These are phyloP conservation scores for Callinectes sapidus DNA, from an alignment of 2,888 invertebrate genomes.

Conservation along the genomic window DNA sequence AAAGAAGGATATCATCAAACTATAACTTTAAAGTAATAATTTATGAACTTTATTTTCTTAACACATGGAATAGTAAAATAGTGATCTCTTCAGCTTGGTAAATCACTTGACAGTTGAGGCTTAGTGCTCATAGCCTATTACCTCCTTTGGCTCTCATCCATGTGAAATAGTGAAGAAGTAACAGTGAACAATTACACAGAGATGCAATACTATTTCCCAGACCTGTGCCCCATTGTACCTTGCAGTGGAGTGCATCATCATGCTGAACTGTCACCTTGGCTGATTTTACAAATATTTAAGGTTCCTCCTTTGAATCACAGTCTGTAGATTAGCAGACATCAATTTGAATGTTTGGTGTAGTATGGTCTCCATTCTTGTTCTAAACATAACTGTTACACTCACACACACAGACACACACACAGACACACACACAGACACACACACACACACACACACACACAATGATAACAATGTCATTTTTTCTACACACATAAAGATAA, in stretches of 20 bases:
- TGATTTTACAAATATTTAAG: background rate
- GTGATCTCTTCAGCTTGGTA: background rate
- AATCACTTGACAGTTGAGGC: background rate
- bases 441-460: background rate
- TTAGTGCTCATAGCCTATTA: background rate
- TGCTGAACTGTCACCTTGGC: background rate
- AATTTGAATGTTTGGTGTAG: background rate
- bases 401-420: slow-evolving; percentile 16
- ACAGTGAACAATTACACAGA: background rate
- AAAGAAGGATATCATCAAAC: slow-evolving; percentile 3
- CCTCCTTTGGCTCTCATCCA: background rate
- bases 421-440: too few species aligned
- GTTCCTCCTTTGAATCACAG: background rate
- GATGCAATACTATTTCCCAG: background rate
- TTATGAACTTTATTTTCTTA: slow-evolving; percentile 25
- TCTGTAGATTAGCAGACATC: background rate
- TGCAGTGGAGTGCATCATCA: background rate
- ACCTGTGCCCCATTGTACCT: background rate
- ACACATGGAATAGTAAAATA: slow-evolving; percentile 19
- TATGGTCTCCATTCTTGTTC: background rate
- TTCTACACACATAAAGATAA: background rate
- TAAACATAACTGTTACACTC: background rate
- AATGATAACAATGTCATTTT: background rate
- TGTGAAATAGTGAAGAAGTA: slow-evolving; percentile 2
- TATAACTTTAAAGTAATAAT: background rate